Evolutionary conservation across 2,113 vertebrate genomes (phyloP), one percentile per base, ranked within the genome.

Genomic region (Podarcis cretensis): DNA sequence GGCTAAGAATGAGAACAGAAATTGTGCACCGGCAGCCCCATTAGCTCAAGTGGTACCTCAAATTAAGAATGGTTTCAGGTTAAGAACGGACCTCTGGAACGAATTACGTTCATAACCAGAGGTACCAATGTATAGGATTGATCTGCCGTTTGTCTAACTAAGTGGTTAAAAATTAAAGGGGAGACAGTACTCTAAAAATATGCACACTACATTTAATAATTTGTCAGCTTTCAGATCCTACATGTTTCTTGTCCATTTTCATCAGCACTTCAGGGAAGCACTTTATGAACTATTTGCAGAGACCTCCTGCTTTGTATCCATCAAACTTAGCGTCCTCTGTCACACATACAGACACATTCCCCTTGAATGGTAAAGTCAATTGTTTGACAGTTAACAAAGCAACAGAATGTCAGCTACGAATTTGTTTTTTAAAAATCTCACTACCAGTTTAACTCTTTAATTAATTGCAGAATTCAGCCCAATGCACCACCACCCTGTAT

Each of bases 211-310:
- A 13, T 59, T 74, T 59, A 74, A 85, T 63, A 23, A 65, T 3
- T 5, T 30, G 32, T 32, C 7, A 76, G 77, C 32, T 81, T 75
- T 8, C 35, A 85, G 43, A 83, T 77, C 84, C 90, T 83, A 80
- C 27, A 90, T 76, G 20, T 54, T 92, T 88, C 13, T 85, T 88
- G 69, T 94, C 88, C 75, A 10, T 75, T 93, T 78, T 89, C 32
- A 91, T 83, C 91, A 84, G 75, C 86, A 75, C 90, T 89, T 87
- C 35, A 87, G 84, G 86, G 71, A 92, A 90, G 8, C 43, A 48
- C 43, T 48, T 93, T 91, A 90, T 92, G 88, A 94, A 91, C 78
- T 90, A 90, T 86, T 91, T 84, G 91, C 87, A 90, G 48, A 88
- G 91, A 94, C 92, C 1, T 76, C 71, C 32, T 12, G 32, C 35